Evolutionary conservation across 2,797 vertebrate species (phyloP).

Genomic region (Rhodeus uyekii): DNA sequence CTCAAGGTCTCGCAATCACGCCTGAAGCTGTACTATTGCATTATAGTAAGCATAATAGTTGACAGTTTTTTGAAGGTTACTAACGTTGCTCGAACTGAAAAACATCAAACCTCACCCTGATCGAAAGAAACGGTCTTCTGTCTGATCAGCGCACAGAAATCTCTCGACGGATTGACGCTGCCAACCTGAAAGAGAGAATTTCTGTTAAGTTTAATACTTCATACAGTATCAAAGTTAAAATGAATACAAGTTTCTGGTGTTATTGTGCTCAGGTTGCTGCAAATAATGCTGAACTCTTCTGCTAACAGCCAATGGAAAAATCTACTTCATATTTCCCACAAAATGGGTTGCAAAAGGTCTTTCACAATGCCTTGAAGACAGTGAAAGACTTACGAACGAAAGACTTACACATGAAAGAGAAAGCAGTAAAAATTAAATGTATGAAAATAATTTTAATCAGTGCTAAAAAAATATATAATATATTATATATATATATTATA

Average conservation of each 20-base stretch:
- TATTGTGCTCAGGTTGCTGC: not conserved
- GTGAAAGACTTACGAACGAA: not conserved
- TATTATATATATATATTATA: too few relatives aligned
- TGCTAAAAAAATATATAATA: too few relatives aligned
- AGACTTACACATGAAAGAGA: not conserved
- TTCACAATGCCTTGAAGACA: not conserved
- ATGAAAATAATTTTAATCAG: not conserved
- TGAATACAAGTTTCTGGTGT: not conserved
- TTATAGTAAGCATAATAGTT: not conserved
- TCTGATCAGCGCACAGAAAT: slow-evolving; percentile 83
- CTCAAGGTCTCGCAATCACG: not conserved
- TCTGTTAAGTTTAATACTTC: not conserved
- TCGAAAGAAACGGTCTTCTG: slow-evolving; percentile 83
- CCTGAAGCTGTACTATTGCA: too few relatives aligned
- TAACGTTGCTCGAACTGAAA: not conserved
- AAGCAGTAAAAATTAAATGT: not conserved
- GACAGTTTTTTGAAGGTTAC: not conserved
- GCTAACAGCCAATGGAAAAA: too few relatives aligned
- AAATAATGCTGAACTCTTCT: not conserved
- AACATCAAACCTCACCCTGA: slow-evolving; percentile 81
- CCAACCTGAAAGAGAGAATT: slow-evolving; percentile 82
- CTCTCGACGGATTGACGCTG: slow-evolving; percentile 86
- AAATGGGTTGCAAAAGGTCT: not conserved
- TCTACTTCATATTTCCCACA: not conserved
- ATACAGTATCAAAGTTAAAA: not conserved